These are phyloP conservation scores for Gerris lacustris DNA, from an alignment of 2,888 invertebrate species.

Conservation along the genomic window DNA sequence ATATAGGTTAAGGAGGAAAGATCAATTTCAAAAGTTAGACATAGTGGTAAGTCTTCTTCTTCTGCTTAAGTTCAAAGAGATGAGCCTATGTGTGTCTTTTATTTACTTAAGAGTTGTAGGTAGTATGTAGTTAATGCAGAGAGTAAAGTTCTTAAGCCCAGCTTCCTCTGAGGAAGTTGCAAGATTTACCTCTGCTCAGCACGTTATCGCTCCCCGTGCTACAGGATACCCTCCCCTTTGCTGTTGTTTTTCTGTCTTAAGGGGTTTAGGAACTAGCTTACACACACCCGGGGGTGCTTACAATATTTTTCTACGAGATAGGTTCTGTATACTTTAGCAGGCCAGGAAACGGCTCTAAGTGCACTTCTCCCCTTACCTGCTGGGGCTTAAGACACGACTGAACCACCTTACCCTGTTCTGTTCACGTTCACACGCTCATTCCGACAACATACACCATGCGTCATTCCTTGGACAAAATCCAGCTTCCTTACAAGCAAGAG, in stretches of 20 bases:
- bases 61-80: too few species aligned
- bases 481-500: not conserved
- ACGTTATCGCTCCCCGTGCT: not conserved
- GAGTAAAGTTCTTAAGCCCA: too few species aligned
- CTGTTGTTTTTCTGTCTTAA: not conserved
- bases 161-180: too few species aligned
- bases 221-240: not conserved
- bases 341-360: not conserved
- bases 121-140: too few species aligned
- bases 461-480: not conserved
- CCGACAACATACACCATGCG: not conserved
- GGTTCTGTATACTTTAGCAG: not conserved
- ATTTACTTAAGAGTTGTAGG: too few species aligned
- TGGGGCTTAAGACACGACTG: not conserved
- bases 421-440: not conserved
- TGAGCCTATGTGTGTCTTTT: too few species aligned
- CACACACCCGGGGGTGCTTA: not conserved
- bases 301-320: not conserved
- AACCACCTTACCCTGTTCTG: not conserved
- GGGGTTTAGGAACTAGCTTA: not conserved
- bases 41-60: too few species aligned
- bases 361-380: not conserved
- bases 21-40: too few species aligned
- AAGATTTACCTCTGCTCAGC: constrained; percentile 1
- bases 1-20: too few species aligned